Evolutionary conservation across 2,113 vertebrate species (phyloP).

Genomic region (Actenoides lindsayi): DNA sequence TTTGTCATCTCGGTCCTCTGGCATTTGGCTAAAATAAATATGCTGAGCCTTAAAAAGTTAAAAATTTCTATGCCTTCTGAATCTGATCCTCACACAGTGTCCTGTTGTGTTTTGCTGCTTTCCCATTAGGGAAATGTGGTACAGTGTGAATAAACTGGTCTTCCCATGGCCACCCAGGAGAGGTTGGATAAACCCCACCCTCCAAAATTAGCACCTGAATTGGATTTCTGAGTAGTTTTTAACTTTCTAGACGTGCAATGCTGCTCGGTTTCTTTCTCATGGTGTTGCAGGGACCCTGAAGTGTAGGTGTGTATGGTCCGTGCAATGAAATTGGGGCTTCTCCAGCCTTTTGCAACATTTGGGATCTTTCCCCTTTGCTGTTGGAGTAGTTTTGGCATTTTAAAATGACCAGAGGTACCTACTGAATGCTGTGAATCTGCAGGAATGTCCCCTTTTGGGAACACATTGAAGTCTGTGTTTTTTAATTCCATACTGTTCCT

Average conservation of each 20-base stretch:
- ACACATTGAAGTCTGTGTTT: not conserved
- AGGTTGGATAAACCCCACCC: not conserved
- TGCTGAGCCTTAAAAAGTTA: not conserved
- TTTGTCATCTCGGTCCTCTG: not conserved
- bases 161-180: not conserved
- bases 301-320: fast-evolving
- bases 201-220: not conserved
- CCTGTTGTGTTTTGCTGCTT: not conserved
- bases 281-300: not conserved
- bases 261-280: not conserved
- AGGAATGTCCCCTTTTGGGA: not conserved
- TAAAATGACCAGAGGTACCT: not conserved
- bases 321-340: not conserved
- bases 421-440: not conserved
- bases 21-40: not conserved
- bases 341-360: not conserved
- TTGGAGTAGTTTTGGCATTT: not conserved
- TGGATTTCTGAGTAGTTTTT: not conserved
- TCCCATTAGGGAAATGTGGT: not conserved
- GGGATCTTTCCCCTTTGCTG: not conserved
- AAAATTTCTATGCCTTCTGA: not conserved
- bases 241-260: fast-evolving
- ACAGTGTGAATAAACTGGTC: not conserved
- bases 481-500: not conserved
- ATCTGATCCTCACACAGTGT: not conserved